A percentile compares a stretch with the other conserved stretches of the same genome.
Conservation (phyloP, 35 echinoderm and acorn worm species). For the Heliocidaris erythrogramma region DNA sequence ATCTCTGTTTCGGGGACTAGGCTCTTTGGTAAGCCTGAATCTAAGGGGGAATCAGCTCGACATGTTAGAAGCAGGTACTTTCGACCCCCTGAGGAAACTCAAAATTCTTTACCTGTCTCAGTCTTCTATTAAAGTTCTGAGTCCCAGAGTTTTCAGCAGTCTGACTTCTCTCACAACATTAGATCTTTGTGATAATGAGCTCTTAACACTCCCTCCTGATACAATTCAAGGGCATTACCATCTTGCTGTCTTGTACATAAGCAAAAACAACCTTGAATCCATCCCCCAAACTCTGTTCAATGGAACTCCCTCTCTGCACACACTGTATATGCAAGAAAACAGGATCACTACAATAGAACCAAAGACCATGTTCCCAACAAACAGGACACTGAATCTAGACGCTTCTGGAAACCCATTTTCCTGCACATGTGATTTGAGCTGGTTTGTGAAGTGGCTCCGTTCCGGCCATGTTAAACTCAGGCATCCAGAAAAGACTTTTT, state of each 20-base stretch:
- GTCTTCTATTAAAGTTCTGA: background rate
- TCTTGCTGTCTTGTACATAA: no score
- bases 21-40: background rate
- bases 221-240: background rate
- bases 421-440: background rate
- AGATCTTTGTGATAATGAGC: background rate
- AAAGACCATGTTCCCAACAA: background rate
- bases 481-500: background rate
- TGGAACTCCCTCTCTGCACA: background rate
- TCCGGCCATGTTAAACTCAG: background rate
- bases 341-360: slow-evolving; percentile 1
- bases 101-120: background rate
- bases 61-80: background rate
- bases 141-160: background rate
- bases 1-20: background rate
- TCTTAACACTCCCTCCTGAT: background rate
- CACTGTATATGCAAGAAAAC: background rate
- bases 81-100: background rate
- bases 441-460: slow-evolving; percentile 15
- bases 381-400: background rate
- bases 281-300: background rate
- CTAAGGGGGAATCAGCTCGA: background rate
- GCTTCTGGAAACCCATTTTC: background rate
- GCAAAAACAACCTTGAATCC: no score
- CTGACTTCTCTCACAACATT: background rate